Conservation (phyloP, 2,113 vertebrate genomes). For the Ciconia stormi region DNA sequence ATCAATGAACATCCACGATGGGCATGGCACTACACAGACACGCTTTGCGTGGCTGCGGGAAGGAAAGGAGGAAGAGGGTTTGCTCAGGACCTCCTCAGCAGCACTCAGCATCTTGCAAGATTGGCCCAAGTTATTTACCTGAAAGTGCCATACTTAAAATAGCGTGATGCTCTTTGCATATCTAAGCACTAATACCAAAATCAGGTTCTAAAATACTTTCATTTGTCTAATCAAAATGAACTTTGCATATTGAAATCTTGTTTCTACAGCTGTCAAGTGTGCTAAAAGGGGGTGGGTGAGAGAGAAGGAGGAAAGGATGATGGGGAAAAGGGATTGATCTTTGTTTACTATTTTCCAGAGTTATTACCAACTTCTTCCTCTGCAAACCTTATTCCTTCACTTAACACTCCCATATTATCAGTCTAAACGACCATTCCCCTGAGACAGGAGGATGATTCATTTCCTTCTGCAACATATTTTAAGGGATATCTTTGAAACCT, state of each 20-base stretch:
- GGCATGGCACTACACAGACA: not conserved
- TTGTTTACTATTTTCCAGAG: not conserved
- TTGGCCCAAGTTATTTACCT: not conserved
- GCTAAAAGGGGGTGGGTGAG: not conserved
- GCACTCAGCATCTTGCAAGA: not conserved
- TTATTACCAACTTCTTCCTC: not conserved
- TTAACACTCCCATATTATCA: not conserved
- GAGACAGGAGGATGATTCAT: not conserved
- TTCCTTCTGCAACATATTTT: not conserved
- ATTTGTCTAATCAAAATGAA: not conserved
- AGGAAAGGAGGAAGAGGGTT: not conserved
- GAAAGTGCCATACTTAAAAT: not conserved
- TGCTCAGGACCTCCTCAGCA: not conserved
- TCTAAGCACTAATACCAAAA: not conserved
- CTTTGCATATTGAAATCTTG: not conserved
- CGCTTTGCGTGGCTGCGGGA: rapidly evolving
- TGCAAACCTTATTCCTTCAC: not conserved
- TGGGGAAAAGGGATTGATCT: not conserved
- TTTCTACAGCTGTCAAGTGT: not conserved
- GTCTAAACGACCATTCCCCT: not conserved
- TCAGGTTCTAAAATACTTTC: not conserved
- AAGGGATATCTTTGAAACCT: not conserved
- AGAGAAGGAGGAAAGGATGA: not conserved
- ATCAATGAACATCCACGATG: too few relatives aligned
- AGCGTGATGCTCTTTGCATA: rapidly evolving